Evolutionary conservation across 1,140 invertebrate species (phyloP), one percentile per base, ranked within the genome.

Genomic region (Eueides isabella): DNA sequence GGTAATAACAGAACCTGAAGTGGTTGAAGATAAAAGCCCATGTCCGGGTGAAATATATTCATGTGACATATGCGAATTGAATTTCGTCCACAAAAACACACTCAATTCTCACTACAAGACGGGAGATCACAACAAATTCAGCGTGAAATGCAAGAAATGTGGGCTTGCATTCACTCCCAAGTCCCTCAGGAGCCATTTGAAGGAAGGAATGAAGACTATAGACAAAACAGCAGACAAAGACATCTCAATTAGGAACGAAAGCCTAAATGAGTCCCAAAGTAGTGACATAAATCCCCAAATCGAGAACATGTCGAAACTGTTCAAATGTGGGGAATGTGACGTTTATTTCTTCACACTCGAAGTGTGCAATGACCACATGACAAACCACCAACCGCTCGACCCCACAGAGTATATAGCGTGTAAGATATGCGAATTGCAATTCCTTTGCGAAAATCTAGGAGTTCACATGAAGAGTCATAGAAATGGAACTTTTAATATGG

Each of bases 361-460:
- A 0, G 64, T 72, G 26, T 84, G 81, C 38, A 61, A 61, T 14
- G 71, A 83, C 3, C 83, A 84, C 19, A 67, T 74, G 2, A 31
- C 44, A 3, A 66, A 71, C 2, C 81, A 84, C 9, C 61, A 11
- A 14, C 9, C 33, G 0, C 41, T 84, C 28, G 83, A 82, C 30
- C 74, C 77, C 0, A 81, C 81, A 0, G 81, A 82, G 19, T 84
- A 78, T 64, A 84, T 82, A 14, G 78, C 74, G 6, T 84, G 83
- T 12, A 84, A 84, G 55, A 75, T 84, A 19, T 84, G 83, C 63
- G 78, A 83, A 12, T 55, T 84, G 19, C 81, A 84, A 63, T 78
- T 84, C 26, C 61, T 78, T 0, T 80, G 77, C 30, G 79, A 82
- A 63, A 72, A 77, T 14, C 61, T 84, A 0, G 83, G 77, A 1